phyloP scores from a whole-genome alignment of 2,113 vertebrate genomes.

The Gnathonemus echidnorhynchus region DNA sequence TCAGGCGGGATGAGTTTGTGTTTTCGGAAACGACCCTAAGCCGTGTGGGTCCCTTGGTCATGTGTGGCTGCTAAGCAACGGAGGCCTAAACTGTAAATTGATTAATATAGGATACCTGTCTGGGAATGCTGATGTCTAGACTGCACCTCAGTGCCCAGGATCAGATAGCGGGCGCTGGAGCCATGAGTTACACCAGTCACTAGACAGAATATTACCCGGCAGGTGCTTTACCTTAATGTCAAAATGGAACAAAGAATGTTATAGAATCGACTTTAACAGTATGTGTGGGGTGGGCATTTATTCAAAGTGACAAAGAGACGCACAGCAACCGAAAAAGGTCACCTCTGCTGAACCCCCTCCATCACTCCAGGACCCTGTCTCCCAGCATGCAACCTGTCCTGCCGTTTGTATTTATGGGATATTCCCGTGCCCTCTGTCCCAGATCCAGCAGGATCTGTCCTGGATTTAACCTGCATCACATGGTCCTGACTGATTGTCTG shows the following conservation, averaged over 20 bases:
- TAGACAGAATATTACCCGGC: background rate
- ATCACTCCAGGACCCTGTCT: background rate
- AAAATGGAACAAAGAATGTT: background rate
- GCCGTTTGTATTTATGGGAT: background rate
- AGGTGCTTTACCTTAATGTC: background rate
- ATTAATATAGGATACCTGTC: background rate
- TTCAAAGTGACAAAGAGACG: background rate
- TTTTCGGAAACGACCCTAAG: background rate
- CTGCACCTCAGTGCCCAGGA: background rate
- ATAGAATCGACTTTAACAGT: background rate
- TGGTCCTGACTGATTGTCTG: background rate
- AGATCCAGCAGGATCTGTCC: background rate
- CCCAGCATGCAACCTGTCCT: background rate
- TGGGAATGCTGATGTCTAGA: background rate
- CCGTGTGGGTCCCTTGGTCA: background rate
- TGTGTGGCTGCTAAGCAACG: background rate
- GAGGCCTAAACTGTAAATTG: background rate
- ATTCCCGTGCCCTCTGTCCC: background rate
- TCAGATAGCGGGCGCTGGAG: background rate
- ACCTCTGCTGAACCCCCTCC: background rate
- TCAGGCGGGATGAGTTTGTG: background rate
- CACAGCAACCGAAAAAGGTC: background rate
- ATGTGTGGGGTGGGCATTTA: background rate
- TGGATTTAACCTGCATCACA: background rate
- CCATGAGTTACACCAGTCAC: background rate